Conservation (phyloP, 2,797 vertebrate species). For the Mus spretus region DNA sequence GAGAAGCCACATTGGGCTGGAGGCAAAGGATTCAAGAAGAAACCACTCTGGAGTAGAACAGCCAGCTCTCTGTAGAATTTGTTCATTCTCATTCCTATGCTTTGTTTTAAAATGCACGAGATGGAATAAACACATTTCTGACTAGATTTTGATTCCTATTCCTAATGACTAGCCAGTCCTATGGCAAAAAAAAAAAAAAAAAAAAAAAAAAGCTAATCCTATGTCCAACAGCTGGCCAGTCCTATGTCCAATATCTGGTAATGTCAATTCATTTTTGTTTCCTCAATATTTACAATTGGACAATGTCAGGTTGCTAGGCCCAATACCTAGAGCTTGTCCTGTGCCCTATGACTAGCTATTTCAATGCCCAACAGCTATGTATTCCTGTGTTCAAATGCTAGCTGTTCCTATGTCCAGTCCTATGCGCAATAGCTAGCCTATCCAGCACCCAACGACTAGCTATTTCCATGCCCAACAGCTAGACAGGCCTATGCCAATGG, state of each 20-base stretch:
- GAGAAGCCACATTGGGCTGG: background rate
- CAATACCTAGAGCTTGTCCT: background rate
- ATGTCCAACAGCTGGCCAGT: background rate
- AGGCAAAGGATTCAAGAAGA: background rate
- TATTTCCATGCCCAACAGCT: background rate
- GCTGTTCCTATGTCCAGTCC: background rate
- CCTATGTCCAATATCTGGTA: background rate
- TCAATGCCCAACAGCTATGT: background rate
- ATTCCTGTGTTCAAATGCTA: background rate
- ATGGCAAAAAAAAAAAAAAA: too few relatives aligned
- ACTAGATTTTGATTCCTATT: constrained; percentile 1
- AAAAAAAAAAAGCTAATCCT: too few relatives aligned
- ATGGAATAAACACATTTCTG: background rate
- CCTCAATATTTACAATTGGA: background rate
- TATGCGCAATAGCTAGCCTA: too few relatives aligned
- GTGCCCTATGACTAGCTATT: background rate
- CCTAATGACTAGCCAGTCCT: background rate
- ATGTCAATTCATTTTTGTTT: background rate
- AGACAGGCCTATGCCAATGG: background rate
- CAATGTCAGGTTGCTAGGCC: background rate
- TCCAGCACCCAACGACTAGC: background rate
- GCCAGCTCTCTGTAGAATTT: background rate
- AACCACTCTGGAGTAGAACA: background rate
- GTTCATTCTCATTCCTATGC: background rate
- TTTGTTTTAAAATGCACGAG: constrained; percentile 40